Conservation (phyloP, 2,113 vertebrate species). For the Nycticebus coucang region DNA sequence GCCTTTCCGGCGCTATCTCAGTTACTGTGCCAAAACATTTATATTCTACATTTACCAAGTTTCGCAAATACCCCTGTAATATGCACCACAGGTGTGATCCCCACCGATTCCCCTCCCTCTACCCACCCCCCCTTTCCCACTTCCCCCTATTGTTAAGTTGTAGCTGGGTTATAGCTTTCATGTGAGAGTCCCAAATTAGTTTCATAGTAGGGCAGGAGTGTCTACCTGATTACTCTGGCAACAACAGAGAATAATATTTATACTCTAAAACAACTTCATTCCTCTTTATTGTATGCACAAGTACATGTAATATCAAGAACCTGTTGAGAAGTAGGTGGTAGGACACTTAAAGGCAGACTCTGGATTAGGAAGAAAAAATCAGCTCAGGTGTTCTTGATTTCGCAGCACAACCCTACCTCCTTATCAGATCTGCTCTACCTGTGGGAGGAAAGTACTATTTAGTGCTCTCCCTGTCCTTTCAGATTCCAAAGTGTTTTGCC, state of each 20-base stretch:
- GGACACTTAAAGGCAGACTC: neutral
- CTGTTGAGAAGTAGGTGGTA: neutral
- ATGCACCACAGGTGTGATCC: too few relatives aligned
- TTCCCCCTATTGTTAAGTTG: too few relatives aligned
- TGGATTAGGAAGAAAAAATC: neutral
- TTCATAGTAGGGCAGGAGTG: too few relatives aligned
- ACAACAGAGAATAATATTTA: neutral
- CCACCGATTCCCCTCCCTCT: too few relatives aligned
- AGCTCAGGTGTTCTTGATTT: neutral
- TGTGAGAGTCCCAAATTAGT: too few relatives aligned
- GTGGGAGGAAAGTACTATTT: neutral
- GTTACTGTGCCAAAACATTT: too few relatives aligned
- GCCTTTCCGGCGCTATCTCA: too few relatives aligned
- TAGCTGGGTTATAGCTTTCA: too few relatives aligned
- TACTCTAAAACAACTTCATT: neutral
- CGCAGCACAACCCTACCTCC: fast-evolving
- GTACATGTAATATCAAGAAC: neutral
- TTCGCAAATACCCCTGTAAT: too few relatives aligned
- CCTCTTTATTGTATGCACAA: neutral
- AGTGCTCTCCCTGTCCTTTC: neutral
- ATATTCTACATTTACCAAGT: too few relatives aligned
- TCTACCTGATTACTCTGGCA: neutral
- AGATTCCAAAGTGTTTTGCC: neutral
- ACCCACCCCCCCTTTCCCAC: too few relatives aligned
- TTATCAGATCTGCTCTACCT: neutral